Conservation (phyloP, 2,888 invertebrate genomes). For the Eledone cirrhosa region DNA sequence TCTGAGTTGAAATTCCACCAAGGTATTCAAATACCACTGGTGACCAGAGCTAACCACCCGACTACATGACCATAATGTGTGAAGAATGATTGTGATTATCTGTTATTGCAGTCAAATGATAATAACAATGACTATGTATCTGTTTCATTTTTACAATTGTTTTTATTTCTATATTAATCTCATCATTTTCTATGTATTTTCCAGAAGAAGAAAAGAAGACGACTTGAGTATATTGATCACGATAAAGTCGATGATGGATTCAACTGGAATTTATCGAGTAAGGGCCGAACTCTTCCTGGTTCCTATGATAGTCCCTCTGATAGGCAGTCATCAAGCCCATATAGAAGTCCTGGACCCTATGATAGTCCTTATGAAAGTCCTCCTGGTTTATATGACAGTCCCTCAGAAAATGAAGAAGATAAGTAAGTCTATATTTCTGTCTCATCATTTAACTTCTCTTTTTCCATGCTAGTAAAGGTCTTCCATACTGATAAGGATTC, state of each 20-base stretch:
- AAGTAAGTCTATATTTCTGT: neutral
- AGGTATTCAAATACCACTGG: no score
- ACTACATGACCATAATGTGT: no score
- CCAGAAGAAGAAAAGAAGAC: conserved; percentile 48
- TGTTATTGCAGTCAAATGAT: no score
- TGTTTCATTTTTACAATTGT: no score
- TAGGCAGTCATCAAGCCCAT: conserved; percentile 29
- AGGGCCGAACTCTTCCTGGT: conserved; percentile 34
- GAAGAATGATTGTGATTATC: no score
- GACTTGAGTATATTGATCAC: conserved; percentile 50
- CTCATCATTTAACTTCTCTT: no score
- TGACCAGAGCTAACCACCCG: no score
- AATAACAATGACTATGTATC: no score
- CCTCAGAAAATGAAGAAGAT: conserved; percentile 56
- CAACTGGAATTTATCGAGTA: conserved; percentile 29
- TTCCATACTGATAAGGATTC: no score
- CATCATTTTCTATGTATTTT: conserved; percentile 10
- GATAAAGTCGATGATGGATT: conserved; percentile 48
- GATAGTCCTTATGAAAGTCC: conserved; percentile 49
- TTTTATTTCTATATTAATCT: neutral
- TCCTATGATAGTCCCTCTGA: conserved; percentile 35
- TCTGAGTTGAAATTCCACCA: no score
- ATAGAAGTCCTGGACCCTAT: conserved; percentile 33
- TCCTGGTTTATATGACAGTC: conserved; percentile 62
- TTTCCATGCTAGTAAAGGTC: no score